These are phyloP conservation scores for Therioaphis trifolii DNA, from an alignment of 2,888 invertebrate genomes.

Conservation along the genomic window DNA sequence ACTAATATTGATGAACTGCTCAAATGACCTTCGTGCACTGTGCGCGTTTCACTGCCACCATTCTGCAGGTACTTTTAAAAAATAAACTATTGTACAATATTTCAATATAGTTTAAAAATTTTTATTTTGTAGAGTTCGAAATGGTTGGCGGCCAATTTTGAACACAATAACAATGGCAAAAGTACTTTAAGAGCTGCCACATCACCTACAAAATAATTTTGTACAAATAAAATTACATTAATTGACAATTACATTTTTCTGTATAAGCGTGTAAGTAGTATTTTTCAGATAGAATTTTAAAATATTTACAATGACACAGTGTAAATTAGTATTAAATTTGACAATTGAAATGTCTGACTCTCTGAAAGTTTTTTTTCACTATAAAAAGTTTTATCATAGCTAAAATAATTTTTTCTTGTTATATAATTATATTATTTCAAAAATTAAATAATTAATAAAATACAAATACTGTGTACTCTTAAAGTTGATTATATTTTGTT, in stretches of 20 bases:
- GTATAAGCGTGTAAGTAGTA: conserved; percentile 56
- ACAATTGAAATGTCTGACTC: conserved; percentile 31
- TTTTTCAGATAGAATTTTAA: conserved; percentile 48
- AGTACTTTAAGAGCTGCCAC: conserved; percentile 59
- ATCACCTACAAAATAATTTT: conserved; percentile 53
- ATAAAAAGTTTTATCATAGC: not conserved
- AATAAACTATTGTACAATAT: too few species aligned
- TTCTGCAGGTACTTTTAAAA: conserved; percentile 48
- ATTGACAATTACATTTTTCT: conserved; percentile 56
- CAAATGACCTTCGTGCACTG: conserved; percentile 65
- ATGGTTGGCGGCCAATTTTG: conserved; percentile 51
- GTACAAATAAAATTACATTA: conserved; percentile 40
- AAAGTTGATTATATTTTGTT: conserved; percentile 54
- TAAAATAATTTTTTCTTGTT: conserved; percentile 32
- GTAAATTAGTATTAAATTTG: conserved; percentile 56
- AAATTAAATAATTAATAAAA: conserved; percentile 49
- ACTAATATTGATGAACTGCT: conserved; percentile 88
- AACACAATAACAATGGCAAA: conserved; percentile 54
- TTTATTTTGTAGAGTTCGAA: conserved; percentile 37
- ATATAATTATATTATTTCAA: conserved; percentile 48
- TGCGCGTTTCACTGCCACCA: conserved; percentile 58
- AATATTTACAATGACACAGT: conserved; percentile 40
- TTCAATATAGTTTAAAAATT: too few species aligned
- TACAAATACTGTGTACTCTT: conserved; percentile 38
- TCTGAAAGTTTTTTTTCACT: conserved; percentile 40